These are phyloP conservation scores for Gnathochromis pfefferi DNA, from an alignment of 2,113 vertebrate genomes.

Conservation along the genomic window DNA sequence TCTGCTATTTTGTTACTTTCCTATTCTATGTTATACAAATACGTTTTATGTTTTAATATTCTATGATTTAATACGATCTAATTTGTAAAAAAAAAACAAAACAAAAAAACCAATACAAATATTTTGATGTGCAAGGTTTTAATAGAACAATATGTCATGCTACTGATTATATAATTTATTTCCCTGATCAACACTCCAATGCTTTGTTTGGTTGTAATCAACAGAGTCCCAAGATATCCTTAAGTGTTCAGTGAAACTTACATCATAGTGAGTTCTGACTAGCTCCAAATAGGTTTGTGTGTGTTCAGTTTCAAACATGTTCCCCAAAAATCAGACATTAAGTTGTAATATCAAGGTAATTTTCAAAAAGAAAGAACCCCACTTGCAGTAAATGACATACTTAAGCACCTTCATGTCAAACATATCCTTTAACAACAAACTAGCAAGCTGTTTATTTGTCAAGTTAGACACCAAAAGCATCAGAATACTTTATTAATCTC, in stretches of 20 bases:
- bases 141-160: neutral
- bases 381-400: neutral
- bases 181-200: neutral
- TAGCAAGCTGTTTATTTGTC: neutral
- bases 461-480: neutral
- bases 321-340: neutral
- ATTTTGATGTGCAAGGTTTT: neutral
- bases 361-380: neutral
- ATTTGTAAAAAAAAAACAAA: fast-evolving
- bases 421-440: neutral
- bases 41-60: neutral
- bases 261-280: neutral
- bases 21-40: neutral
- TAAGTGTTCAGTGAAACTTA: neutral
- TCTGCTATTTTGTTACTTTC: neutral
- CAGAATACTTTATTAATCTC: neutral
- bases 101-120: fast-evolving
- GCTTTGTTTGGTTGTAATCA: neutral
- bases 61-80: neutral
- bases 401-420: neutral
- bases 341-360: neutral
- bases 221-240: neutral
- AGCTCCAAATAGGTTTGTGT: neutral
- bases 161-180: neutral
- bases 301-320: neutral